Percentiles rank a stretch among this genome's conserved stretches.
These are phyloP conservation scores for Stomorhina lunata DNA, from an alignment of 2,888 invertebrate genomes.

Conservation along the genomic window DNA sequence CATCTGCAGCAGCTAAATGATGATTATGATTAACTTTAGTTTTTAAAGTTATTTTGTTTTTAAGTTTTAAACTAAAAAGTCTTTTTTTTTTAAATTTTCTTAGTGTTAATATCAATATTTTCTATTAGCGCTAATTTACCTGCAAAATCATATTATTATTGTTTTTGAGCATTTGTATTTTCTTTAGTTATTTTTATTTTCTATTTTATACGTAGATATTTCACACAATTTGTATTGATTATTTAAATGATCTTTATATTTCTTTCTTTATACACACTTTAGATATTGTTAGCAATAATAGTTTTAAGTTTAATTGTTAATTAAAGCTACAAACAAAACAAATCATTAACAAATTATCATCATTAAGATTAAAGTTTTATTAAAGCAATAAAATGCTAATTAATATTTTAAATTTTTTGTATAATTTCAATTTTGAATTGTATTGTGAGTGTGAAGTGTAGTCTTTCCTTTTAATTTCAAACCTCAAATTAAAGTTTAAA, in stretches of 20 bases:
- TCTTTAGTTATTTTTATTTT: constrained; percentile 24
- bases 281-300: constrained; percentile 52
- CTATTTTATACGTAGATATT: too few relatives aligned
- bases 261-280: constrained; percentile 24
- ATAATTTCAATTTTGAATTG: background rate
- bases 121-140: constrained; percentile 45
- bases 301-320: constrained; percentile 36
- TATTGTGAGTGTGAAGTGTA: constrained; percentile 40
- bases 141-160: constrained; percentile 57
- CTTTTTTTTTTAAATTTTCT: constrained; percentile 25
- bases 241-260: background rate
- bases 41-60: constrained; percentile 46
- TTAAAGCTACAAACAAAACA: constrained; percentile 32
- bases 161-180: constrained; percentile 57
- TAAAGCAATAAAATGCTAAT: background rate
- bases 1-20: constrained; percentile 62
- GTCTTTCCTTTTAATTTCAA: constrained; percentile 5
- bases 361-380: constrained; percentile 9
- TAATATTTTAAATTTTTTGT: background rate
- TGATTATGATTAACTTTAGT: constrained; percentile 44
- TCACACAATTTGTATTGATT: constrained; percentile 11
- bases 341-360: constrained; percentile 30
- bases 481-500: constrained; percentile 21
- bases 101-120: constrained; percentile 38
- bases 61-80: constrained; percentile 27